phyloP scores from a whole-genome alignment of 2,888 invertebrate genomes.

The Atethmia centrago region DNA sequence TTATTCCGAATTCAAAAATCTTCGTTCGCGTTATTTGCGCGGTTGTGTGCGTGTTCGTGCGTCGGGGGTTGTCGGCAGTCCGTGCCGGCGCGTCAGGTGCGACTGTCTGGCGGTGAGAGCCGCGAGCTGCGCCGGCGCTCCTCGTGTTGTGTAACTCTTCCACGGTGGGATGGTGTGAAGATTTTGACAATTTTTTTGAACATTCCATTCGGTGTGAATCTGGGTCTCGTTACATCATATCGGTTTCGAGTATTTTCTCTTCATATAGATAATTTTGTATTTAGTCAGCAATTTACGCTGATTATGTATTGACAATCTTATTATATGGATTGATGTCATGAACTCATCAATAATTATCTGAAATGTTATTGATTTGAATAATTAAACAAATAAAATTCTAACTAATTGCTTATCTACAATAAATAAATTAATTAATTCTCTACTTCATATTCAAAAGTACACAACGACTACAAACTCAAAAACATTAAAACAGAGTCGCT shows the following conservation, averaged over 20 bases:
- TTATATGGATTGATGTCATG: conserved; percentile 3
- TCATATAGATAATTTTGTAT: conserved; percentile 49
- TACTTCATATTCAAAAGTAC: conserved; percentile 5
- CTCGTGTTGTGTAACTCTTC: conserved; percentile 70
- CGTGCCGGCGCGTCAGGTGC: conserved; percentile 78
- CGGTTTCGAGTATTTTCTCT: conserved; percentile 66
- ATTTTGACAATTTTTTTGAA: conserved; percentile 70
- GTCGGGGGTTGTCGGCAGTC: conserved; percentile 65
- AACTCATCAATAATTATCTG: background rate
- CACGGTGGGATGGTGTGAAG: conserved; percentile 69
- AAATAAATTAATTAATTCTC: background rate
- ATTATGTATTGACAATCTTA: conserved; percentile 35
- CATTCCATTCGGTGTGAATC: conserved; percentile 68
- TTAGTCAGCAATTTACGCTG: conserved; percentile 27
- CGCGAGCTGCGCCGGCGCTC: conserved; percentile 60
- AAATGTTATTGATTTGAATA: background rate
- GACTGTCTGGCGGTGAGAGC: conserved; percentile 72
- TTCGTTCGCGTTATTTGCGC: conserved; percentile 67
- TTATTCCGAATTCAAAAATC: conserved; percentile 69
- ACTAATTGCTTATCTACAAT: background rate
- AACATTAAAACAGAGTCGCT: conserved; percentile 14
- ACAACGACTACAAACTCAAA: conserved; percentile 16
- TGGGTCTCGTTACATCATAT: conserved; percentile 69
- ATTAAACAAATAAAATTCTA: background rate
- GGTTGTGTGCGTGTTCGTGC: conserved; percentile 52